A percentile compares a stretch with the other conserved stretches of the same genome.
Conservation (phyloP, 92 coral and sea anemone species). For the Siderastrea siderea region DNA sequence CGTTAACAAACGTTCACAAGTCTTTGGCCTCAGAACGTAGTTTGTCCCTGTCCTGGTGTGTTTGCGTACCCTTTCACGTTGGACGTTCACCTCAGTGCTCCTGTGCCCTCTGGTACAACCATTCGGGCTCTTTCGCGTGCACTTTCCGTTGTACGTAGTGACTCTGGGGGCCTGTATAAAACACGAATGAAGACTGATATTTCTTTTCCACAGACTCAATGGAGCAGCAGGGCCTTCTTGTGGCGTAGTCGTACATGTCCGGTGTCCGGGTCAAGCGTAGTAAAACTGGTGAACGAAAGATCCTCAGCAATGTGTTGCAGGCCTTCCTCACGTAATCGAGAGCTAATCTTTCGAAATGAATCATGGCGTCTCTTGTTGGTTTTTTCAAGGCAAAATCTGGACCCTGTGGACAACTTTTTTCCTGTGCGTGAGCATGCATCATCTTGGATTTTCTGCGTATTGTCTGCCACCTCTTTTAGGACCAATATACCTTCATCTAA, state of each 20-base stretch:
- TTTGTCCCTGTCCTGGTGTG: not conserved
- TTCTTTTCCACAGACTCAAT: too few relatives aligned
- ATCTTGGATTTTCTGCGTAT: too few relatives aligned
- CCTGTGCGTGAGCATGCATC: slow-evolving; percentile 21
- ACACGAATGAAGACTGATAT: not conserved
- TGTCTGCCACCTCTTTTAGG: too few relatives aligned
- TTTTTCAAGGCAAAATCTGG: slow-evolving; percentile 34
- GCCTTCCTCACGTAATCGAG: not conserved
- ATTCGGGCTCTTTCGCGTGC: not conserved
- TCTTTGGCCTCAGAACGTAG: slow-evolving; percentile 7
- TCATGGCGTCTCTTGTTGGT: not conserved
- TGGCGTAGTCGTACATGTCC: too few relatives aligned
- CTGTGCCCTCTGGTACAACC: not conserved
- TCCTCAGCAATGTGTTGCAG: slow-evolving; percentile 14
- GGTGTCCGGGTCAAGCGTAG: slow-evolving; percentile 22
- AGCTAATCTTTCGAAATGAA: slow-evolving; percentile 18
- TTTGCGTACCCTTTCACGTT: not conserved
- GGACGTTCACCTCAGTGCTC: not conserved
- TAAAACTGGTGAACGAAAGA: slow-evolving; percentile 16
- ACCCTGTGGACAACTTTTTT: slow-evolving; percentile 50
- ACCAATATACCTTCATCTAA: too few relatives aligned
- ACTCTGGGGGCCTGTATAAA: not conserved
- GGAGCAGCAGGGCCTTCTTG: too few relatives aligned
- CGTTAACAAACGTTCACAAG: slow-evolving; percentile 30
- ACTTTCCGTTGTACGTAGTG: not conserved